Evolutionary conservation across 2,888 invertebrate genomes (phyloP), one percentile per base, ranked within the genome.

Genomic region (Lithosia quadra): DNA sequence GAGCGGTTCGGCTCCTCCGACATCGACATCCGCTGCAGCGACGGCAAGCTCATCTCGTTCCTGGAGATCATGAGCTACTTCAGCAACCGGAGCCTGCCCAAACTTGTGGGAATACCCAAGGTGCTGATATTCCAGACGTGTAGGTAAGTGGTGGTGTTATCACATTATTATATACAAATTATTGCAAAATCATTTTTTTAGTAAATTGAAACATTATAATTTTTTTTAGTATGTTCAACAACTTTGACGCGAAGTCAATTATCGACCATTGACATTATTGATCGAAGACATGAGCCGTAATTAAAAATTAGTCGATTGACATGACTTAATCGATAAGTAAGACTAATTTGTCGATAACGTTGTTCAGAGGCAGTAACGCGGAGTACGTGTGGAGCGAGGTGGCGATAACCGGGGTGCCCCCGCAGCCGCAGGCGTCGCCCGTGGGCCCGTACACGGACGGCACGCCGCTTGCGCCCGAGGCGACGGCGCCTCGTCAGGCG

Each of bases 121-220:
- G 96, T 97, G 67, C 96, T 97, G 84, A 95, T 97, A 70, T 97
- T 97, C 84, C 97, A 97, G 84, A 96, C 96, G 76, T 97, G 97
- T 89, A 95, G 97, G 96, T 93, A 4, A 72, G 84, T 75, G 10
- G 11, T 11, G 11, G 22, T 43, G 57, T 59, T 21, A n/a, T 18
- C 1, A 1, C 8, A 43, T 43, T 18, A 43, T 7, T 7, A n/a
- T n/a, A n/a, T n/a, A 43, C 15, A 39, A 39, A 28, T 28, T 28
- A 28, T 28, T 28, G 5, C n/a, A n/a, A n/a, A n/a, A n/a, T n/a
- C n/a, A n/a, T n/a, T n/a, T n/a, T n/a, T n/a, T n/a, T n/a, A n/a
- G n/a, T n/a, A n/a, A n/a, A n/a, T n/a, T n/a, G n/a, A n/a, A n/a
- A n/a, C n/a, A n/a, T n/a, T n/a, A n/a, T n/a, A n/a, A 28, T 2